Evolutionary conservation across 2,888 invertebrate genomes (phyloP).

Genomic region (Leptura quadrifasciata): DNA sequence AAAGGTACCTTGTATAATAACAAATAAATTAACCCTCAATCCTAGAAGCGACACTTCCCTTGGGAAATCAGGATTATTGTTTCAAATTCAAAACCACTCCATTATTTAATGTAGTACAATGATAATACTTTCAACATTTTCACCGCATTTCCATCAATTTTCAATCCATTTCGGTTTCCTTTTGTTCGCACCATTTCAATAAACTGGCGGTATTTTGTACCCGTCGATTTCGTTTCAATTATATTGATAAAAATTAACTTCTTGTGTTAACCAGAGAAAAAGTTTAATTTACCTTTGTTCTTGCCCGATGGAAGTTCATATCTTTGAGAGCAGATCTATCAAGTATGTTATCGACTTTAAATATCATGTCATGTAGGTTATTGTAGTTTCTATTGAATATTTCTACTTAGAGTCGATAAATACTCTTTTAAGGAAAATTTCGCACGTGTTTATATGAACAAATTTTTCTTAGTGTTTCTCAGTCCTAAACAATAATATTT

Average conservation of each 20-base stretch:
- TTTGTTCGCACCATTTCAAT: slow-evolving; percentile 10
- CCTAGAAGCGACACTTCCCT: background rate
- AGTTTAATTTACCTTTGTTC: background rate
- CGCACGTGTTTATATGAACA: too few species aligned
- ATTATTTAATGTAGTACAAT: background rate
- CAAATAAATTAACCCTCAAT: background rate
- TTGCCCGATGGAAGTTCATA: too few species aligned
- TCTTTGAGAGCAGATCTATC: too few species aligned
- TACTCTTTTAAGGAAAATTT: too few species aligned
- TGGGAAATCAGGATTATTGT: slow-evolving; percentile 9
- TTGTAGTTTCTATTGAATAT: too few species aligned
- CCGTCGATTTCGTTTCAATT: background rate
- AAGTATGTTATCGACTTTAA: too few species aligned
- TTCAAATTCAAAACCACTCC: background rate
- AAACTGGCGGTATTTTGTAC: slow-evolving; percentile 1
- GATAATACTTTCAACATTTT: slow-evolving; percentile 8
- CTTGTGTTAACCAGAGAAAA: background rate
- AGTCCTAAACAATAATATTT: too few species aligned
- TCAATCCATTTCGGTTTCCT: slow-evolving; percentile 8
- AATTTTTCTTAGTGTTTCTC: too few species aligned
- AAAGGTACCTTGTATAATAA: too few species aligned
- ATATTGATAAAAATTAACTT: background rate
- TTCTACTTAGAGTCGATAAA: too few species aligned
- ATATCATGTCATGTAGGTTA: too few species aligned
- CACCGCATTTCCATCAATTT: slow-evolving; percentile 17